Conservation (phyloP, 2,797 vertebrate genomes). For the Ctenosaura bakeri region DNA sequence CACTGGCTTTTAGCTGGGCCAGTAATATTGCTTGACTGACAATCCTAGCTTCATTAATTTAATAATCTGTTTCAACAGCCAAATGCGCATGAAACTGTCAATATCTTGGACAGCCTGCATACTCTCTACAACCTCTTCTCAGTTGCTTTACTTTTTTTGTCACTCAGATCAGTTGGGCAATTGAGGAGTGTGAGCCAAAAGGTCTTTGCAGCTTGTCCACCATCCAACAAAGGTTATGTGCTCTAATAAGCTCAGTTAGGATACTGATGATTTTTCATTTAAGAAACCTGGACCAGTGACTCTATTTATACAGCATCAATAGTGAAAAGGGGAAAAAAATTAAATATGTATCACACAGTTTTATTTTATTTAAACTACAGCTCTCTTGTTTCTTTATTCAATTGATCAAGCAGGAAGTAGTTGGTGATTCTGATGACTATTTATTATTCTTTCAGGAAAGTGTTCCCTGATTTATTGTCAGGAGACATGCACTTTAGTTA, state of each 20-base stretch:
- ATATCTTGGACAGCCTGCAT: not conserved
- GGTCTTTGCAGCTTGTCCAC: too few species aligned
- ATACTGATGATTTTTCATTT: not conserved
- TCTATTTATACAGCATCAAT: not conserved
- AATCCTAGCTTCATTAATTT: not conserved
- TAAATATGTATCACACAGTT: not conserved
- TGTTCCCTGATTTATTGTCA: slow-evolving; percentile 17
- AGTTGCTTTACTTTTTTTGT: not conserved
- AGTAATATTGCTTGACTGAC: not conserved
- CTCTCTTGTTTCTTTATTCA: not conserved
- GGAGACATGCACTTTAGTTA: slow-evolving; percentile 15
- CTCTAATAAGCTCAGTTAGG: not conserved
- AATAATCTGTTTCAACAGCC: not conserved
- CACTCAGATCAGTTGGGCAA: not conserved
- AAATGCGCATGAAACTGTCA: not conserved
- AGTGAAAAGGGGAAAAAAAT: not conserved
- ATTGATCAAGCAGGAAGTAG: not conserved
- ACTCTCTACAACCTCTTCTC: not conserved
- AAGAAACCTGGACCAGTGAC: not conserved
- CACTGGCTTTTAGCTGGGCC: not conserved
- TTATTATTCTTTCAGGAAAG: slow-evolving; percentile 19
- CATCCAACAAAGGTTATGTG: not conserved
- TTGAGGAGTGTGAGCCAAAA: too few species aligned
- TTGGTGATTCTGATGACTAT: not conserved
- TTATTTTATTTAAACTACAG: not conserved